Base-by-base conservation (phyloP, 2,888 invertebrate genomes). In the Callosobruchus maculatus region DNA sequence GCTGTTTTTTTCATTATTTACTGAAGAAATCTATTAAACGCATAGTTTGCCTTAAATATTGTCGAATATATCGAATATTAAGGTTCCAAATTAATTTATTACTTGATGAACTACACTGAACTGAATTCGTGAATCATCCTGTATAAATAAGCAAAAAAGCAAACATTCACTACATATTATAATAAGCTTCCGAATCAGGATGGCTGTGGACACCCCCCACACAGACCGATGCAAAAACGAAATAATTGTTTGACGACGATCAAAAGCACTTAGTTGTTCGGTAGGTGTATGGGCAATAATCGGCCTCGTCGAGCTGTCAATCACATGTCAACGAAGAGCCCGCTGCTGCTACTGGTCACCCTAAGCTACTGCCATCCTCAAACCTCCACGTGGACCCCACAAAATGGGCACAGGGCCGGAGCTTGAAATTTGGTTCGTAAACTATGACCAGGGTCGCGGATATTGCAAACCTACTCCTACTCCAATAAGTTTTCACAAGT, bases 231-330 rank as follows among this genome's bases (percentile, higher is more conserved):
- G 81, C 80, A 81, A 81, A 80, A 81, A 79, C 79, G 77, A 77
- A 74, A 75, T 79, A 81, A 82, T 81, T 82, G 81, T 82, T 80
- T 81, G 81, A 74, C 69, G 76, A 76, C 81, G 73, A 81, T 82
- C 82, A 80, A 80, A 79, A 80, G 80, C 82, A 80, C 80, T 82
- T 80, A 80, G 77, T 72, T 70, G 71, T 76, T 74, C 76, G 76
- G 76, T 78, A 7, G 26, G 77, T 74, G 72, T 73, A 70, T 71
- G 73, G 68, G 73, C 77, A 77, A 77, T 75, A 77, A 76, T 77
- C 77, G 70, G 70, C 67, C 30, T 73, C 76, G 79, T 77, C 79
- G 79, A 75, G 75, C 78, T 77, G 80, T 80, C 80, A 80, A 78
- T 80, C 80, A 80, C 75, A 76, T 73, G 72, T 78, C 78, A 77